Conservation (phyloP, 2,113 vertebrate genomes). For the Actenoides hombroni region DNA sequence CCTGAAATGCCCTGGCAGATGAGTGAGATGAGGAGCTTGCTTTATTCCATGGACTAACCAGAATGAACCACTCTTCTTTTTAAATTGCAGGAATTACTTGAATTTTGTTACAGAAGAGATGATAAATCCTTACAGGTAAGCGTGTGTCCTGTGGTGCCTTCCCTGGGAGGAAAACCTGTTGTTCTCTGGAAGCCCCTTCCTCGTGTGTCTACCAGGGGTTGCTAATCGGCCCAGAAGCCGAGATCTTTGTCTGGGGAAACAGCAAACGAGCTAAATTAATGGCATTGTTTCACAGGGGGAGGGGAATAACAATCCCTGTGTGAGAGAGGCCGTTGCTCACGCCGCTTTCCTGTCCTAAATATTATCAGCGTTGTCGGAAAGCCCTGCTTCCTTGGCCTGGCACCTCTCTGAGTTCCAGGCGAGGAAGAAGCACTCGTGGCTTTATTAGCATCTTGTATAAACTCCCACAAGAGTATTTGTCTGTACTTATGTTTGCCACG, state of each 20-base stretch:
- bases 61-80: neutral
- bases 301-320: neutral
- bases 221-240: neutral
- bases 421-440: neutral
- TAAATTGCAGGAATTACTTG: conserved; percentile 91
- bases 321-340: neutral
- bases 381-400: neutral
- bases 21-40: neutral
- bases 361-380: neutral
- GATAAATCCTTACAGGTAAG: conserved; percentile 96
- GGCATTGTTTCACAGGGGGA: neutral
- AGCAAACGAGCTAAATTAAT: neutral
- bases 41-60: neutral
- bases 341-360: neutral
- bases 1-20: neutral
- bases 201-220: rapidly evolving
- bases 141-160: neutral
- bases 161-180: neutral
- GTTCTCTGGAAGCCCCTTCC: neutral
- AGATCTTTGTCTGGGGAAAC: neutral
- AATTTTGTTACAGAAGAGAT: conserved; percentile 99
- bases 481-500: neutral
- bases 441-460: neutral
- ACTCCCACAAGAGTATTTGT: neutral
- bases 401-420: neutral